Percentiles rank a stretch among this genome's conserved stretches.
These are phyloP conservation scores for Morinoia aosen DNA, from an alignment of 2,888 invertebrate genomes.

Conservation along the genomic window DNA sequence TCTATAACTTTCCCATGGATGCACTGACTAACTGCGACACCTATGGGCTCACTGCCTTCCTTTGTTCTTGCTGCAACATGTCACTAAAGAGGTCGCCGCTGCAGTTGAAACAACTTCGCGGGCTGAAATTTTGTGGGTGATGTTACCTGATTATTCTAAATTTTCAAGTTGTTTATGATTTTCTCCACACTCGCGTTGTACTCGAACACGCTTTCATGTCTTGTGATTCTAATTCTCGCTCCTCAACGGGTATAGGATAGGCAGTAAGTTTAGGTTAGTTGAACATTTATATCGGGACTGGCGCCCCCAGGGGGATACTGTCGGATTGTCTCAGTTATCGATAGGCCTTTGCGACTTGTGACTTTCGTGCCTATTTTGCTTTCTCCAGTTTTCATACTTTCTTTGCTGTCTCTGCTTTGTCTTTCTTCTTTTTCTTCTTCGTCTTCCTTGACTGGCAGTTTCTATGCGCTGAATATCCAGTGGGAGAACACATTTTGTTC, in stretches of 20 bases:
- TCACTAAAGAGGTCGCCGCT: not conserved
- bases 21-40: not conserved
- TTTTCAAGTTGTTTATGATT: not conserved
- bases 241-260: no score
- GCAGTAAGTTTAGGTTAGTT: no score
- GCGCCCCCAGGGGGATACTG: no score
- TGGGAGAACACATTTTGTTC: no score
- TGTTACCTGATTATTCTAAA: not conserved
- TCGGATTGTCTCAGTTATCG: no score
- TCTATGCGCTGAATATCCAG: not conserved
- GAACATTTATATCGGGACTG: no score
- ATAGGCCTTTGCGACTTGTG: not conserved
- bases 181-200: not conserved
- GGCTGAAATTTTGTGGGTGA: not conserved
- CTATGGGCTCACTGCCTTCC: not conserved
- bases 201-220: no score
- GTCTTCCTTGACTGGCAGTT: not conserved
- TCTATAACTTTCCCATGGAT: constrained; percentile 23
- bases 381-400: not conserved
- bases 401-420: not conserved
- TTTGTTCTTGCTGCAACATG: not conserved
- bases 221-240: no score
- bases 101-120: not conserved
- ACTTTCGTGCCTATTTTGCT: not conserved
- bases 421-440: not conserved